phyloP scores from a whole-genome alignment of 2,113 vertebrate species.

The Piprites chloris region DNA sequence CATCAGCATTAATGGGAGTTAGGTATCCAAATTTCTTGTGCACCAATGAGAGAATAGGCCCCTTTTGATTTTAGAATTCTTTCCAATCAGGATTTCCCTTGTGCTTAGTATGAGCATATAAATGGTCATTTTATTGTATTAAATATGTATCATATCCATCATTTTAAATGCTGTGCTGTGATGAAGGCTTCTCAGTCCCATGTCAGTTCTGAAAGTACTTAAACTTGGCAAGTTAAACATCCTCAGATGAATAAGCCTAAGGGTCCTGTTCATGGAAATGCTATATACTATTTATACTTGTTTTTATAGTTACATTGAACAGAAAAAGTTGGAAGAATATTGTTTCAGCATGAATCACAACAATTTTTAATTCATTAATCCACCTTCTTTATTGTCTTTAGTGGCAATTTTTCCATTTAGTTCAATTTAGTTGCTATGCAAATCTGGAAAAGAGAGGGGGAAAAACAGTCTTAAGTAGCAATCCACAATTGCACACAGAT shows the following conservation, averaged over 20 bases:
- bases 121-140: constrained; percentile 81
- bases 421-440: constrained; percentile 31
- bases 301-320: constrained; percentile 56
- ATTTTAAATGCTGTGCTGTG: constrained; percentile 77
- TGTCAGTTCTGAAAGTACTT: constrained; percentile 77
- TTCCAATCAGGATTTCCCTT: constrained; percentile 73
- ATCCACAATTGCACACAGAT: not conserved
- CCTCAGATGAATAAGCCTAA: constrained; percentile 67
- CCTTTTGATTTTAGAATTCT: constrained; percentile 72
- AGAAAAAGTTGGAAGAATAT: constrained; percentile 58
- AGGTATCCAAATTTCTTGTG: constrained; percentile 52
- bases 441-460: not conserved
- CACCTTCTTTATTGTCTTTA: constrained; percentile 1
- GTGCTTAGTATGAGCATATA: constrained; percentile 76
- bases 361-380: constrained; percentile 69
- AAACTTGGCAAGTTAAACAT: constrained; percentile 77
- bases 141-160: constrained; percentile 81
- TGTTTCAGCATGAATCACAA: constrained; percentile 65
- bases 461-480: not conserved
- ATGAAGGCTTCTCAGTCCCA: constrained; percentile 73
- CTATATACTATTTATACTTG: constrained; percentile 64
- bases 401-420: constrained; percentile 39
- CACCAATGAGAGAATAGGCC: constrained; percentile 55
- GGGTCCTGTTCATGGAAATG: constrained; percentile 66
- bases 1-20: constrained; percentile 56